Evolutionary conservation across 2,113 vertebrate species (phyloP), one percentile per base, ranked within the genome.

Genomic region (Delphinus delphis): DNA sequence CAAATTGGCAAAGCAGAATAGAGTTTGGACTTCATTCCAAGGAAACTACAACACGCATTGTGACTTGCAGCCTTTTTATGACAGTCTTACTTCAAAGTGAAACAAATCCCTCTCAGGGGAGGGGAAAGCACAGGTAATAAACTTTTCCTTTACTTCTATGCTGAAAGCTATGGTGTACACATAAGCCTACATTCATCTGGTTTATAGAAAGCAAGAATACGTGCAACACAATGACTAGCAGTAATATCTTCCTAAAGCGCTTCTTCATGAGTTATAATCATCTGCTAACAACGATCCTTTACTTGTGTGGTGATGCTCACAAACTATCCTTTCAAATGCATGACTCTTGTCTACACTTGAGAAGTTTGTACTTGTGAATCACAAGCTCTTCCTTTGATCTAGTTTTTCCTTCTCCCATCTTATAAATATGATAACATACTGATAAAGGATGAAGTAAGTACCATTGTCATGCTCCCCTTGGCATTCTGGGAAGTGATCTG

Each of bases 401-500:
- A 65, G 71, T 67, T 95, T 63, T 96, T 44, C 12, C 68, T 80
- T 86, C 33, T 77, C 6, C 73, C 25, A 60, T 87, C 95, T 91
- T 68, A 55, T 63, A 95, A 47, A 88, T 26, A 93, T 85, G 92
- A 88, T 86, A 86, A 73, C 23, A 62, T 41, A 67, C 65, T 65
- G 96, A 95, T 74, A 95, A 97, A 97, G 31, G 9, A 95, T 74
- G 60, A 38, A 96, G 81, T 41, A 95, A 97, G 38, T 91, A 67
- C 92, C 14, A 0, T 68, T 85, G 65, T 90, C 80, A 77, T 62
- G 71, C 95, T 79, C 93, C 88, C 92, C 26, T 71, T 38, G 3
- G 18, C 18, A 96, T 92, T 73, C 38, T n/a, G 85, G 76, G 86
- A 96, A 97, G 96, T 85, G 14, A 97, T 87, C 44, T 89, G 73